A percentile compares a stretch with the other conserved stretches of the same genome.
These are phyloP conservation scores for Salminus brasiliensis DNA, from an alignment of 2,113 vertebrate genomes.

Conservation along the genomic window DNA sequence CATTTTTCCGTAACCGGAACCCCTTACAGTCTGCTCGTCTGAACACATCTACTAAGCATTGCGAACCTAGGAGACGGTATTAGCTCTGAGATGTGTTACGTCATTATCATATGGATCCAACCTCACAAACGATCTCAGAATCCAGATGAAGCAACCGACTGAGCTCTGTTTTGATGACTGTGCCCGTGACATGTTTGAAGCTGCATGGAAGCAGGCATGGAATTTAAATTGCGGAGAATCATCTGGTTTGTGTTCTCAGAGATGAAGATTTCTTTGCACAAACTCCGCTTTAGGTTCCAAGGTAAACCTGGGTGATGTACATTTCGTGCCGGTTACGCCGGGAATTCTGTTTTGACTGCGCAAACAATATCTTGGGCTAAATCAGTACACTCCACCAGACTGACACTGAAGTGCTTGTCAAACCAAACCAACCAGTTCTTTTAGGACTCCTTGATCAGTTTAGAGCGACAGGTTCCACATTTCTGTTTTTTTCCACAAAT, in stretches of 20 bases:
- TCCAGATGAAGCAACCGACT: neutral
- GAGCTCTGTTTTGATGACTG: neutral
- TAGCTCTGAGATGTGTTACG: too few species aligned
- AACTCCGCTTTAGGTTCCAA: neutral
- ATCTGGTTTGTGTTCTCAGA: slow-evolving; percentile 1
- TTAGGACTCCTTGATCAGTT: neutral
- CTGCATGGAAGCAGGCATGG: neutral
- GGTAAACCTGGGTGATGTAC: neutral
- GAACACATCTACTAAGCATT: too few species aligned
- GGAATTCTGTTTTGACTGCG: neutral
- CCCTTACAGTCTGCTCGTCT: too few species aligned
- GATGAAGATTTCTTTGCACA: neutral
- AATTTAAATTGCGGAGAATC: neutral
- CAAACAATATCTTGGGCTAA: neutral
- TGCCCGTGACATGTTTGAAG: neutral
- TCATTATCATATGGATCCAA: neutral
- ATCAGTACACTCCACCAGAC: neutral
- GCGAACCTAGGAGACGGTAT: too few species aligned
- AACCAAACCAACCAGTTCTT: slow-evolving; percentile 32
- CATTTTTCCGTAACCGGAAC: too few species aligned
- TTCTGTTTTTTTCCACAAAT: neutral
- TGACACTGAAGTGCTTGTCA: neutral
- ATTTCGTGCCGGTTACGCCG: neutral
- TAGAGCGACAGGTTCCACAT: neutral
- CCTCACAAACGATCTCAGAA: neutral